A percentile compares a stretch with the other conserved stretches of the same genome.
These are phyloP conservation scores for Calypte anna DNA, from an alignment of 2,113 vertebrate genomes.

Conservation along the genomic window DNA sequence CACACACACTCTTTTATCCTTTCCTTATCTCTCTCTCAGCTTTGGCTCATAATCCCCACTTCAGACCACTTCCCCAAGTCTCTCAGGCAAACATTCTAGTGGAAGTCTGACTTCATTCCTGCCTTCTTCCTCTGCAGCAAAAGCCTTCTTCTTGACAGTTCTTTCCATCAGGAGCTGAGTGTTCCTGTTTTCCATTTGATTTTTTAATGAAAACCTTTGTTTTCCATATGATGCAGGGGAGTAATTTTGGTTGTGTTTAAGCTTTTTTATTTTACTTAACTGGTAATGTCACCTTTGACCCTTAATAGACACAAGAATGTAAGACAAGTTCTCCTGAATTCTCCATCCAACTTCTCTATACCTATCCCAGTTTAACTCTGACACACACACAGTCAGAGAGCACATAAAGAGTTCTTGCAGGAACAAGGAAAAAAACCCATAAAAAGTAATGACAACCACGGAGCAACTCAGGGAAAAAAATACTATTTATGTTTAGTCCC, in stretches of 20 bases:
- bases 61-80: slow-evolving; percentile 54
- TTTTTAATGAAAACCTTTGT: neutral
- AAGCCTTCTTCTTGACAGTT: neutral
- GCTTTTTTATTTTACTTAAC: neutral
- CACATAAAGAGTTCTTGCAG: neutral
- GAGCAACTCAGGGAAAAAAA: neutral
- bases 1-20: neutral
- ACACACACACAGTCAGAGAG: neutral
- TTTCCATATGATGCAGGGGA: neutral
- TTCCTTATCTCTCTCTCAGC: slow-evolving; percentile 53
- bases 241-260: neutral
- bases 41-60: slow-evolving; percentile 71
- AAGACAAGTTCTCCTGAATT: neutral
- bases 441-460: neutral
- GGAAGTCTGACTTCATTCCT: slow-evolving; percentile 28
- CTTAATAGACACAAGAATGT: neutral
- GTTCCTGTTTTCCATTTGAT: neutral
- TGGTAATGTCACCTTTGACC: neutral
- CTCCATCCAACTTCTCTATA: neutral
- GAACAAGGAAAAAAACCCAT: neutral
- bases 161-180: neutral
- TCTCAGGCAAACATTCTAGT: slow-evolving; percentile 53
- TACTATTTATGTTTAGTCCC: neutral
- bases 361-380: neutral
- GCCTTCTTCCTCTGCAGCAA: neutral